phyloP scores from a whole-genome alignment of 2,113 vertebrate genomes.

The Aramus guarauna region DNA sequence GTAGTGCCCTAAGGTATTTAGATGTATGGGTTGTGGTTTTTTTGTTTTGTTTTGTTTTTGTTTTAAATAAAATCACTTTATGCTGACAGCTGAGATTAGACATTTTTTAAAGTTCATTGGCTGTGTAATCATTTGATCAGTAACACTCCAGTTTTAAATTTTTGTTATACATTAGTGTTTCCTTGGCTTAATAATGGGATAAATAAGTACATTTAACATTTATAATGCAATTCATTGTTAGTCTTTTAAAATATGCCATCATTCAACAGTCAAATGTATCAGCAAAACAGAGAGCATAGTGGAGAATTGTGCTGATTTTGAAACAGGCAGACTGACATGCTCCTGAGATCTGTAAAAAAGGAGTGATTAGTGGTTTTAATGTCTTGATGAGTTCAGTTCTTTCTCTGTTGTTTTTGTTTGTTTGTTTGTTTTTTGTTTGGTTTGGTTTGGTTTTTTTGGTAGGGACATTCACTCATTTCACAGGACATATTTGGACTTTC shows the following conservation, averaged over 20 bases:
- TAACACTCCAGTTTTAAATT: background rate
- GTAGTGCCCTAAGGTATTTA: background rate
- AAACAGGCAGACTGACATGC: background rate
- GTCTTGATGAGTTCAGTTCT: background rate
- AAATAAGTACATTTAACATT: background rate
- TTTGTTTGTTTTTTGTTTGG: background rate
- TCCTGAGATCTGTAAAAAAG: background rate
- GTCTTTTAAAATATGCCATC: background rate
- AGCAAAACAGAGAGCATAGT: background rate
- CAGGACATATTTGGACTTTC: background rate
- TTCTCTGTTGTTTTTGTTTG: too few relatives aligned
- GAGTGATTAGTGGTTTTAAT: background rate
- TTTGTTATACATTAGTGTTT: conserved; percentile 6
- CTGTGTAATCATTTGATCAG: background rate
- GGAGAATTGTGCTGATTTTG: background rate
- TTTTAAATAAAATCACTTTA: background rate
- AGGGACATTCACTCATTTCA: background rate
- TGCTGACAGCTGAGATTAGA: background rate
- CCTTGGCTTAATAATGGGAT: background rate
- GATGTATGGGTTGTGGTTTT: background rate
- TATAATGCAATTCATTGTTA: background rate
- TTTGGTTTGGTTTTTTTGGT: too few relatives aligned
- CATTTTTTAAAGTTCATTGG: background rate
- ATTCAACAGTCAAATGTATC: background rate
- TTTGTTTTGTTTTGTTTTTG: too few relatives aligned